Conservation (phyloP, 2,888 invertebrate species). For the Thymelicus lineola region DNA sequence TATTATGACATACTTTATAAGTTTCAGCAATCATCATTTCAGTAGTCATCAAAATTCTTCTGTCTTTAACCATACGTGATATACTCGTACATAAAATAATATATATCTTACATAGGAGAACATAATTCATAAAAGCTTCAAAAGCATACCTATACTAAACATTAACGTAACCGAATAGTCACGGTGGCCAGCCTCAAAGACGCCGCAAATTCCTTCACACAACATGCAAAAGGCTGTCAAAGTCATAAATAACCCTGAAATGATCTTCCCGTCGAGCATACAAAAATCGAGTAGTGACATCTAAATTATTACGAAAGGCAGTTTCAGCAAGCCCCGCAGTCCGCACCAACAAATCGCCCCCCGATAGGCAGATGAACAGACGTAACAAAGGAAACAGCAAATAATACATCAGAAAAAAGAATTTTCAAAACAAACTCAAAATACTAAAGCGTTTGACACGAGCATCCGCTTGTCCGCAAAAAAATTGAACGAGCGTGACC, state of each 20-base stretch:
- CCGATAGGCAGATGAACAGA: constrained; percentile 75
- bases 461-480: constrained; percentile 82
- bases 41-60: too few relatives aligned
- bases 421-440: constrained; percentile 86
- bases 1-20: too few relatives aligned
- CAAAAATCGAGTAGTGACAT: constrained; percentile 81
- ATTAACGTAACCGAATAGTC: constrained; percentile 77
- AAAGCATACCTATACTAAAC: constrained; percentile 54
- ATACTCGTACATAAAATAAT: constrained; percentile 1
- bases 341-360: constrained; percentile 70
- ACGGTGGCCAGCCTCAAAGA: constrained; percentile 67
- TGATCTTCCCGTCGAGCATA: constrained; percentile 72
- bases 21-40: too few relatives aligned
- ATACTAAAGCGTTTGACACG: constrained; percentile 85
- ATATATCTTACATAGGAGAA: not conserved
- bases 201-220: constrained; percentile 74
- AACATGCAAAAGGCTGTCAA: constrained; percentile 73
- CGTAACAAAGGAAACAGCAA: constrained; percentile 78
- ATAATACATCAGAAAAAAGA: constrained; percentile 84
- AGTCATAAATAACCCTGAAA: constrained; percentile 83
- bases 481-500: constrained; percentile 67
- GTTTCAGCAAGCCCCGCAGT: constrained; percentile 66
- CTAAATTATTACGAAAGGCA: constrained; percentile 82
- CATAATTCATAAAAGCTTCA: constrained; percentile 38
- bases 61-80: not conserved